Evolutionary conservation across 1,140 invertebrate species (phyloP), one percentile per base, ranked within the genome.

Genomic region (Drosophila arawakana): DNA sequence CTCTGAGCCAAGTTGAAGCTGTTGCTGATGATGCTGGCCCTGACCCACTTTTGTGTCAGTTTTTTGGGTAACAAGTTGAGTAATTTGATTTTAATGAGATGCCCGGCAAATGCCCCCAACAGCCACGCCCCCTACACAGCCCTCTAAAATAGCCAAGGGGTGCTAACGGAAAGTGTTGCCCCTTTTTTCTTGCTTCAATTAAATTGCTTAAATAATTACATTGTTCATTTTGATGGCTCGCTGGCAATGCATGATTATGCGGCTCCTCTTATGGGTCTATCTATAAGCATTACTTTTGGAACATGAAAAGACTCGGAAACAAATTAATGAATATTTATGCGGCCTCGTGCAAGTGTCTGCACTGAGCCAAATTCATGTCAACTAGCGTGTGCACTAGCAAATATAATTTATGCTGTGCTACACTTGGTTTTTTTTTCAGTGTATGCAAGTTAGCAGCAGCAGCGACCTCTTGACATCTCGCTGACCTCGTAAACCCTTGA

Each of bases 311-410:
- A 58, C 25, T 50, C 30, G 11, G 58, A 18, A 34, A 39, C 82
- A 78, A 84, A 62, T 77, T 85, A 81, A 86, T 85, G 82, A 86
- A 85, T 85, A 85, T 85, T 85, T 82, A 85, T 85, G 82, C 68
- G 63, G 61, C 18, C 73, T 49, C 66, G 46, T 66, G 18, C 34
- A 62, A 52, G 35, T 35, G 15, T 9, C 9, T 52, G 5, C 47
- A 63, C 60, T 52, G 47, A 25, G 35, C 21, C 35, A 63, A 63
- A 63, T 59, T 10, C 21, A 2, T 3, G 21, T 30, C 25, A 30
- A 30, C 25, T 30, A 30, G 2, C 4, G 4, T 2, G 0, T 30
- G 25, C 25, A 30, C 25, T 30, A 5, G 7, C n/a, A 46, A 21
- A 2, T 21, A 1, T 50, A 18, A 15, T 35, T 7, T 52, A 1